Evolutionary conservation across 2,888 invertebrate species (phyloP).

Genomic region (Nasonovia ribisnigri): DNA sequence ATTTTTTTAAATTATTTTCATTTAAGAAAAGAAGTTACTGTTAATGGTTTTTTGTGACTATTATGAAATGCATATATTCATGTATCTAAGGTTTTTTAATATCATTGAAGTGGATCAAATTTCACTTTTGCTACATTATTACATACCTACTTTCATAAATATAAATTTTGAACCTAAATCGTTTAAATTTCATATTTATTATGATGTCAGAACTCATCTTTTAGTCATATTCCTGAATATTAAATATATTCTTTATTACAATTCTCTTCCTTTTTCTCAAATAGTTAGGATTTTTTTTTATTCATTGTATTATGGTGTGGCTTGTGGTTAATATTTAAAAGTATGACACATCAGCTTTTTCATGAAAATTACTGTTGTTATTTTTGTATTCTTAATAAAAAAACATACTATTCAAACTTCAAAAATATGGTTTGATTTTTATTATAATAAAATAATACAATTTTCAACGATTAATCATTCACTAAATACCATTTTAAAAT

Average conservation of each 20-base stretch:
- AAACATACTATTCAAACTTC: not conserved
- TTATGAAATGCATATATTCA: not conserved
- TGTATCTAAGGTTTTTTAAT: not conserved
- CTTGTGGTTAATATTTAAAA: not conserved
- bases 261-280: not conserved
- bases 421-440: not conserved
- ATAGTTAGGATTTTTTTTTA: not conserved
- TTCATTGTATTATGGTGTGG: not conserved
- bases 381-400: not conserved
- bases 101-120: not conserved
- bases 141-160: not conserved
- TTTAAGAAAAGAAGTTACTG: not conserved
- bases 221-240: not conserved
- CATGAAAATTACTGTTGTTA: not conserved
- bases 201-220: not conserved
- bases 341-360: not conserved
- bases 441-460: not conserved
- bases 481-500: slow-evolving; percentile 11
- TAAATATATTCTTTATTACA: not conserved
- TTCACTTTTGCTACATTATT: not conserved
- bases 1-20: not conserved
- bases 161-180: not conserved
- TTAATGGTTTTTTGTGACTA: not conserved
- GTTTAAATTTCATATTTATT: not conserved
- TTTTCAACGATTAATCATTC: slow-evolving; percentile 30